Evolutionary conservation across 2,797 vertebrate species (phyloP), one percentile per base, ranked within the genome.

Genomic region (Perodicticus potto): DNA sequence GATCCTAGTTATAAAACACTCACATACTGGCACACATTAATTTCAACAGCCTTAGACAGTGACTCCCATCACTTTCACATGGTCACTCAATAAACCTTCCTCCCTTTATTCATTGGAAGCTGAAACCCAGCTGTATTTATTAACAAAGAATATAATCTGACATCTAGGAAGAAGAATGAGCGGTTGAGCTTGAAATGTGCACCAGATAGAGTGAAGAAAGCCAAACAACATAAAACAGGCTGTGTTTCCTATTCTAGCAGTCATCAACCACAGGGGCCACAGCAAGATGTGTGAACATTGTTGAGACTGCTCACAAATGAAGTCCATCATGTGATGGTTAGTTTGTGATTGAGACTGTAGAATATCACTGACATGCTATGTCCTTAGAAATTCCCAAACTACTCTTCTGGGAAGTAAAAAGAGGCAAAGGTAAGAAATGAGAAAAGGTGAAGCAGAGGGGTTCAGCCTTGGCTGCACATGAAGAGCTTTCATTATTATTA

Each of bases 91-190:
- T 69, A 13, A 73, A 43, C 49, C 34, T 82, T 57, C 70, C 22
- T 69, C n/a, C n/a, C 61, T 86, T 72, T 63, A 23, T 49, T 93
- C 59, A 74, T 97, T 84, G 67, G 65, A 97, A 88, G 67, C 49
- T 76, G 78, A 74, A 80, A 74, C 34, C 34, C 49, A 76, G 80
- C 55, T 57, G 32, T 53, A 10, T 53, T 49, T 53, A 49, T 67
- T 57, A 83, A 91, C 25, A 80, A 14, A 92, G 90, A 70, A 29
- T 59, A 37, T 73, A 76, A 74, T 72, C 70, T 55, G 57, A 90
- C 27, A 63, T 19, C n/a, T 77, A 53, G 65, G 55, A 82, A 94
- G 22, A 43, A 77, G 53, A 87, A 88, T n/a, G 55, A 90, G 29
- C n/a, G 63, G 23, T 32, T 77, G 90, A n/a, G 34, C 53, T 67